Evolutionary conservation across 2,113 vertebrate genomes (phyloP), one percentile per base, ranked within the genome.

Genomic region (Ophthalmolycus amberensis): DNA sequence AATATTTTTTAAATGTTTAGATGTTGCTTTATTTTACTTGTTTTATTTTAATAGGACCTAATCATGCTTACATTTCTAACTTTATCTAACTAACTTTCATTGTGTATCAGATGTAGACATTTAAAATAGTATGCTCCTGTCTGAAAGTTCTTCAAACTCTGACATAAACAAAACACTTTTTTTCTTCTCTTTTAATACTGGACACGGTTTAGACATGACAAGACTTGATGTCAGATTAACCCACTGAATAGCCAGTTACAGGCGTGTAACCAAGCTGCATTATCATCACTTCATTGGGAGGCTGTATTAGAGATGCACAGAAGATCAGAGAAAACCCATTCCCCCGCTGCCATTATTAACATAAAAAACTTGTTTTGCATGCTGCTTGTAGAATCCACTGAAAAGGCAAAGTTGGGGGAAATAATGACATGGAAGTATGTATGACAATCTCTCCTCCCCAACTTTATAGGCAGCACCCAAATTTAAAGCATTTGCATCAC

Each of bases 401-500:
- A 64, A 84, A 84, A 84, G 80, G 74, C 84, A 60, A 89, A 86
- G 75, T 66, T 80, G 54, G 50, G 42, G 52, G 42, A 50, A 79
- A 62, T 86, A 85, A 91, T 91, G 84, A 89, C 85, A 92, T 86
- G 89, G 87, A 90, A 87, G 89, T 90, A 91, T 92, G 90, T 90
- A 74, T 84, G 73, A 68, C 69, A 79, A 66, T 90, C 76, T 79
- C 60, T 63, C 66, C 67, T 16, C 27, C 78, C 71, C 71, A 85
- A 69, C 79, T 84, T 87, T 83, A 76, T 48, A 54, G 69, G 25
- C 88, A 88, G 91, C 77, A 82, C 83, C 83, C 79, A 91, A 75
- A 90, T 85, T 86, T 87, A 56, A 67, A 68, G 0, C 1, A 93
- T 94, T 95, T 93, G 89, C 94, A 95, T 95, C 78, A 94, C 90